Conservation (phyloP, 2,888 invertebrate species). For the Xestia xanthographa region DNA sequence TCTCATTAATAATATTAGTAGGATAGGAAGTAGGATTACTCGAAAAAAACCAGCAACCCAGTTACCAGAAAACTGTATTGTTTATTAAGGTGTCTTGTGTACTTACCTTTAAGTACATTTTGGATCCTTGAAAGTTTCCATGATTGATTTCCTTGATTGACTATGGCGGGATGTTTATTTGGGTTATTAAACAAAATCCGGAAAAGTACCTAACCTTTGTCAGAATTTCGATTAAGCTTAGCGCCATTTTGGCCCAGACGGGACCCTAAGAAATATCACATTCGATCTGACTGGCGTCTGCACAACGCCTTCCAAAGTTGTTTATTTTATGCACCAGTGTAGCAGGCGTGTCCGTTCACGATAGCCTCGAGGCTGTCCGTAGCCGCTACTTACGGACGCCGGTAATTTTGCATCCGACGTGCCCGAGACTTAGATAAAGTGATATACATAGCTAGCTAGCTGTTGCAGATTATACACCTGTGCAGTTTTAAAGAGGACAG, state of each 20-base stretch:
- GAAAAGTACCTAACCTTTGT: background rate
- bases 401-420: slow-evolving; percentile 69
- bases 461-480: slow-evolving; percentile 62
- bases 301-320: slow-evolving; percentile 61
- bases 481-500: slow-evolving; percentile 54
- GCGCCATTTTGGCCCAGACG: background rate
- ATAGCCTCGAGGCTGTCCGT: slow-evolving; percentile 77
- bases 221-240: background rate
- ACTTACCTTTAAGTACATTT: background rate
- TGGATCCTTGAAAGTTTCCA: background rate
- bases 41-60: no score
- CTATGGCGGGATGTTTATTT: background rate
- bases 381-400: slow-evolving; percentile 73
- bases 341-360: slow-evolving; percentile 83
- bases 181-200: background rate
- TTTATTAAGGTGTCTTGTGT: background rate
- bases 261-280: slow-evolving; percentile 31
- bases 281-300: slow-evolving; percentile 43
- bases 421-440: slow-evolving; percentile 60
- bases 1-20: no score
- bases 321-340: slow-evolving; percentile 70
- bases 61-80: background rate
- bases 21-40: background rate
- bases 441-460: slow-evolving; percentile 50
- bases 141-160: background rate